Base-by-base conservation (phyloP, 2,888 invertebrate species). In the Caenorhabditis sp. region DNA sequence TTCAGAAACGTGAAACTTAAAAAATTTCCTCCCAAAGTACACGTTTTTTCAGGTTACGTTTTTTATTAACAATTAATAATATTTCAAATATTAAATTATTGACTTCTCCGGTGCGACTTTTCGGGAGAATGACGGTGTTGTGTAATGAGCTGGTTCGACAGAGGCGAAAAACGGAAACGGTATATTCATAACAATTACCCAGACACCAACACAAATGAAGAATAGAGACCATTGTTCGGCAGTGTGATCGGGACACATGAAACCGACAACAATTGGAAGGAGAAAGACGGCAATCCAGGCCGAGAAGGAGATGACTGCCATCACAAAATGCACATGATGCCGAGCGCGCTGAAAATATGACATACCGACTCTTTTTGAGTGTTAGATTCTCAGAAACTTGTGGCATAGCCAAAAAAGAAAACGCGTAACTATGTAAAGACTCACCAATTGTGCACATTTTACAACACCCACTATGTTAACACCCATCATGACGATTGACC, bases 401-500 rank as follows among this genome's bases (percentile, higher is more conserved):
- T n/a, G n/a, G n/a, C n/a, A n/a, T n/a, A n/a, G n/a, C n/a, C n/a
- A n/a, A n/a, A n/a, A n/a, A n/a, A n/a, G n/a, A n/a, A n/a, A n/a
- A n/a, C n/a, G n/a, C n/a, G n/a, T n/a, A n/a, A 60, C 6, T 17
- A 23, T 21, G 21, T 21, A 23, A 17, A 12, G 5, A 55, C 8
- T 23, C 17, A 72, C 72, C 72, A 72, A 57, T 49, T 72, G 72
- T 21, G 81, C 81, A 60, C 80, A 78, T 58, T 79, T 79, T 27
- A 80, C 76, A 4, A 79, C 78, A 24, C 84, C 84, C 2, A 84
- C 79, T 53, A 79, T 75, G 37, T 84, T 84, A 37, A 84, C 58
- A 10, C 83, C 82, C 8, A 72, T 71, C 14, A 82, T 69, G 26
- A 76, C 76, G 53, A 82, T 81, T 3, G 80, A 76, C 3, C 64